Percentiles rank a stretch among this genome's conserved stretches.
These are phyloP conservation scores for Aurelia sp. DNA, from an alignment of 30 jellyfish, hydroid and myxozoan species.

Conservation along the genomic window DNA sequence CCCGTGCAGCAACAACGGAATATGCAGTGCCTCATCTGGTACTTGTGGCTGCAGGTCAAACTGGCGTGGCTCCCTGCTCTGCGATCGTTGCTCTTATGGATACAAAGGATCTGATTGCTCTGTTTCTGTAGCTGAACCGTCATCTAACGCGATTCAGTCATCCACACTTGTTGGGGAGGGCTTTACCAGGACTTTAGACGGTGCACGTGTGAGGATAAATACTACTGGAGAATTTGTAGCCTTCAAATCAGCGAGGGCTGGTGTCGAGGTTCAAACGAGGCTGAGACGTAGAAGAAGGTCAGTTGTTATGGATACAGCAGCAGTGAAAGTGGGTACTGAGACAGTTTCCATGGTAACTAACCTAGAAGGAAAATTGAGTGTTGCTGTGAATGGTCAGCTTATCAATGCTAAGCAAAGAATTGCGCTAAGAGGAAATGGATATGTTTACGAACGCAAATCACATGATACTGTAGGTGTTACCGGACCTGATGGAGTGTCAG, in stretches of 20 bases:
- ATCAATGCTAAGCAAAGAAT: slow-evolving; percentile 19
- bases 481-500: slow-evolving; percentile 27
- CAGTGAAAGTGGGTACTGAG: slow-evolving; percentile 40
- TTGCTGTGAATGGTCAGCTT: slow-evolving; percentile 34
- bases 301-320: slow-evolving; percentile 55
- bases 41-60: slow-evolving; percentile 33
- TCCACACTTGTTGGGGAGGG: slow-evolving; percentile 54
- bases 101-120: slow-evolving; percentile 51
- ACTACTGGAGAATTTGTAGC: slow-evolving; percentile 51
- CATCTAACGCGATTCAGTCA: slow-evolving; percentile 8
- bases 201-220: slow-evolving; percentile 57
- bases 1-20: slow-evolving; percentile 49
- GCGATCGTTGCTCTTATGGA: slow-evolving; percentile 46
- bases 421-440: slow-evolving; percentile 9
- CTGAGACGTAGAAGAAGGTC: slow-evolving; percentile 56
- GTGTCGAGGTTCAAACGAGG: slow-evolving; percentile 49
- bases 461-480: slow-evolving; percentile 14
- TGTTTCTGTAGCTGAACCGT: neutral
- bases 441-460: slow-evolving; percentile 18
- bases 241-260: slow-evolving; percentile 10
- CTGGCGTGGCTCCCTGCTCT: slow-evolving; percentile 63
- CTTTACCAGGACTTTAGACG: slow-evolving; percentile 41
- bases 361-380: slow-evolving; percentile 28
- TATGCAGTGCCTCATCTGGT: slow-evolving; percentile 33
- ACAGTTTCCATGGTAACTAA: slow-evolving; percentile 20